Percentiles rank a stretch among this genome's conserved stretches.
phyloP scores from a whole-genome alignment of 1,140 invertebrate genomes.

The Hesperophylax magnus region DNA sequence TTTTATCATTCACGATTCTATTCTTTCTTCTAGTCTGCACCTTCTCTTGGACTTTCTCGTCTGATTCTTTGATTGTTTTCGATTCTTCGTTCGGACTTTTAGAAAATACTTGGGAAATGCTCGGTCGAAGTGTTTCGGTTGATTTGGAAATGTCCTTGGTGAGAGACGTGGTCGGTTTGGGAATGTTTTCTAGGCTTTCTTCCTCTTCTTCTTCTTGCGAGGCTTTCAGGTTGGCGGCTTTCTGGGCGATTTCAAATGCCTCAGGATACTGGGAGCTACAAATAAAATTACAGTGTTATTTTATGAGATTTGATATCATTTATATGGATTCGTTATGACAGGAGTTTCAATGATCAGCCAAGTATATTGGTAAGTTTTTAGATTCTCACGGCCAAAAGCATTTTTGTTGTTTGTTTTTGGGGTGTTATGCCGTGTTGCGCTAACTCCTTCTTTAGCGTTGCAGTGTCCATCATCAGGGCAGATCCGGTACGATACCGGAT shows the following conservation, averaged over 20 bases:
- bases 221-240: constrained; percentile 73
- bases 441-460: too few species aligned
- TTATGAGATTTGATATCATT: too few species aligned
- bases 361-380: too few species aligned
- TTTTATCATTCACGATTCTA: constrained; percentile 21
- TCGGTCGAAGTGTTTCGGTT: constrained; percentile 68
- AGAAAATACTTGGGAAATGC: constrained; percentile 54
- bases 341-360: too few species aligned
- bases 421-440: too few species aligned
- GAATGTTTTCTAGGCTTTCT: constrained; percentile 64
- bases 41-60: constrained; percentile 14
- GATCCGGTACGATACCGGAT: too few species aligned
- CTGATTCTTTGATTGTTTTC: constrained; percentile 32
- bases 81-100: constrained; percentile 41
- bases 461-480: too few species aligned
- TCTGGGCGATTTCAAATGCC: constrained; percentile 80
- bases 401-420: too few species aligned
- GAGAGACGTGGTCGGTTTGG: constrained; percentile 57
- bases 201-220: constrained; percentile 69
- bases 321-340: too few species aligned
- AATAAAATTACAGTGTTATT: constrained; percentile 31
- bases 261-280: constrained; percentile 85
- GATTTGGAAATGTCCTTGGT: constrained; percentile 69
- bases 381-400: too few species aligned
- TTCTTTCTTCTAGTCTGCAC: constrained; percentile 13